A percentile compares a stretch with the other conserved stretches of the same genome.
These are phyloP conservation scores for Lontra canadensis DNA, from an alignment of 2,113 vertebrate genomes.

Conservation along the genomic window DNA sequence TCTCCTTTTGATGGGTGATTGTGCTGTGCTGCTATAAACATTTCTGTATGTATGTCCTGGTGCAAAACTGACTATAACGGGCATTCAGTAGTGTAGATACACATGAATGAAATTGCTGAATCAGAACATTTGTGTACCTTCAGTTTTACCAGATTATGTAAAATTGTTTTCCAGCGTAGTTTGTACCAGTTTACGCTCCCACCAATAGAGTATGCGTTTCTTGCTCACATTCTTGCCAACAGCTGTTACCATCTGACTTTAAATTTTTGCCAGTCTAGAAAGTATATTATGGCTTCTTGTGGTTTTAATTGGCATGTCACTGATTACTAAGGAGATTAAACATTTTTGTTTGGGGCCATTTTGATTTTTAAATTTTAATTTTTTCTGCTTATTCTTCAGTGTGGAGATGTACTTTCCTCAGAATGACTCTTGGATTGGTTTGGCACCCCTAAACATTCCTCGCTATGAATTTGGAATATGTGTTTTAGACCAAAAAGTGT, in stretches of 20 bases:
- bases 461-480: constrained; percentile 97
- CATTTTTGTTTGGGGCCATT: constrained; percentile 17
- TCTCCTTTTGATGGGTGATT: constrained; percentile 17
- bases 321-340: constrained; percentile 5
- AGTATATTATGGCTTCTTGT: constrained; percentile 1
- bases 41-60: neutral
- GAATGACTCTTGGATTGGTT: constrained; percentile 97
- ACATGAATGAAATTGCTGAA: neutral
- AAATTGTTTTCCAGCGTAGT: neutral
- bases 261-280: neutral
- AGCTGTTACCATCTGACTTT: neutral
- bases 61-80: neutral
- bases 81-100: neutral
- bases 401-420: constrained; percentile 99
- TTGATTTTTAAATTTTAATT: constrained; percentile 2
- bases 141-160: neutral
- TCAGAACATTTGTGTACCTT: constrained; percentile 11
- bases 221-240: neutral
- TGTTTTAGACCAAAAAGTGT: constrained; percentile 96
- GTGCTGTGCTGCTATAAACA: neutral
- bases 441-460: constrained; percentile 94
- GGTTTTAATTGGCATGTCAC: neutral
- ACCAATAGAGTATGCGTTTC: neutral
- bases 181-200: neutral
- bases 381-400: constrained; percentile 81